phyloP scores from a whole-genome alignment of 2,797 vertebrate genomes.

The Erithacus rubecula region DNA sequence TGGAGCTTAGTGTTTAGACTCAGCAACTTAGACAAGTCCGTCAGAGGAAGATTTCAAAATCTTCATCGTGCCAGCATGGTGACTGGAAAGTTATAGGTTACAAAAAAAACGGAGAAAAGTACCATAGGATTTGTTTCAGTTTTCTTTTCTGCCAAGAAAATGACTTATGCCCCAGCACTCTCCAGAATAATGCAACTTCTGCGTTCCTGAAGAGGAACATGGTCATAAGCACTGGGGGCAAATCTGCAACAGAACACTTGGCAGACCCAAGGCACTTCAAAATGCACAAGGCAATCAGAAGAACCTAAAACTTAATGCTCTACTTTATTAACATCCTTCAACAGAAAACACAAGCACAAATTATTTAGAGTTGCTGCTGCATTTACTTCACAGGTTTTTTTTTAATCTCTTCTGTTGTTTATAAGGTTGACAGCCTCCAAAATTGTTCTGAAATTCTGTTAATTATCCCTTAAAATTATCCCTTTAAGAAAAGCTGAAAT shows the following conservation, averaged over 20 bases:
- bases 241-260: background rate
- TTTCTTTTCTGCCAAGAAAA: background rate
- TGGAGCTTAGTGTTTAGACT: background rate
- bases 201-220: background rate
- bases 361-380: background rate
- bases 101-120: background rate
- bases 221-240: too few species aligned
- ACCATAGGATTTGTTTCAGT: background rate
- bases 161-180: background rate
- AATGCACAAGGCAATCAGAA: background rate
- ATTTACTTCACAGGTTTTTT: background rate
- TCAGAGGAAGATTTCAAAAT: background rate
- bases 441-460: background rate
- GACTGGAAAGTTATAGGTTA: background rate
- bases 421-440: background rate
- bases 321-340: background rate
- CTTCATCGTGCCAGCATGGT: fast-evolving
- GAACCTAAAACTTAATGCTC: background rate
- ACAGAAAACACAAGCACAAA: background rate
- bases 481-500: background rate
- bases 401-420: background rate
- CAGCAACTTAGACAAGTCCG: background rate
- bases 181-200: background rate
- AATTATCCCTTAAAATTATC: background rate
- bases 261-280: background rate